phyloP scores from a whole-genome alignment of 1,140 invertebrate genomes.

The Drosophila gunungcola region DNA sequence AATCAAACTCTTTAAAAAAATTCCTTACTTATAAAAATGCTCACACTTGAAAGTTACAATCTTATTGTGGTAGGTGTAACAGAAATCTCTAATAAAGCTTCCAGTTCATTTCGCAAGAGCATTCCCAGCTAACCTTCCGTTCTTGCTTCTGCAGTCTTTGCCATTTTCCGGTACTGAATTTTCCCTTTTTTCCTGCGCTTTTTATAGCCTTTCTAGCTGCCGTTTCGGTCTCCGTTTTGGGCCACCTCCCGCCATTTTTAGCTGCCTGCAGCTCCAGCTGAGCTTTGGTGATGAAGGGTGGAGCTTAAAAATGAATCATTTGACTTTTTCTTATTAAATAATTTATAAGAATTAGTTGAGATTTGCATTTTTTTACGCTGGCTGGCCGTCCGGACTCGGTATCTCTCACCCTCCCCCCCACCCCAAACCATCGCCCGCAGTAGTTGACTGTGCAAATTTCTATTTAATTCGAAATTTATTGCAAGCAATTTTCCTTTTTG shows the following conservation, averaged over 20 bases:
- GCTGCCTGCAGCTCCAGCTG: slow-evolving; percentile 52
- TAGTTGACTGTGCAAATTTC: slow-evolving; percentile 72
- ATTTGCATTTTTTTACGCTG: slow-evolving; percentile 74
- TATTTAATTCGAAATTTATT: slow-evolving; percentile 83
- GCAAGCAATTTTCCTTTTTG: slow-evolving; percentile 59
- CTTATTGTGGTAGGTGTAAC: neutral
- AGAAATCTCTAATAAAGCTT: neutral
- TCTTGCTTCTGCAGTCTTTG: slow-evolving; percentile 32
- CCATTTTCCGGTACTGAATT: slow-evolving; percentile 38
- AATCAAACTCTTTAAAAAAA: too few relatives aligned
- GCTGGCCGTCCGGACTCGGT: slow-evolving; percentile 12
- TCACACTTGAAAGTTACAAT: neutral
- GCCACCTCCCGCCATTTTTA: slow-evolving; percentile 38
- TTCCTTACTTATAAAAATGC: neutral
- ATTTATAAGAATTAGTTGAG: slow-evolving; percentile 84
- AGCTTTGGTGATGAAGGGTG: slow-evolving; percentile 81
- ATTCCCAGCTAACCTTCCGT: slow-evolving; percentile 18
- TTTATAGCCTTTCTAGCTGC: slow-evolving; percentile 40
- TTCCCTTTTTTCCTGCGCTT: slow-evolving; percentile 36
- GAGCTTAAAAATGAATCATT: slow-evolving; percentile 83
- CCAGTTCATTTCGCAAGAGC: neutral
- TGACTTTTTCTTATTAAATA: slow-evolving; percentile 84
- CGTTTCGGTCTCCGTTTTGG: slow-evolving; percentile 36
- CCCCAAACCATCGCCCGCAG: slow-evolving; percentile 18
- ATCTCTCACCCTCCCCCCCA: slow-evolving; percentile 7